These are phyloP conservation scores for Cheilosia impressa DNA, from an alignment of 2,888 invertebrate species.

Conservation along the genomic window DNA sequence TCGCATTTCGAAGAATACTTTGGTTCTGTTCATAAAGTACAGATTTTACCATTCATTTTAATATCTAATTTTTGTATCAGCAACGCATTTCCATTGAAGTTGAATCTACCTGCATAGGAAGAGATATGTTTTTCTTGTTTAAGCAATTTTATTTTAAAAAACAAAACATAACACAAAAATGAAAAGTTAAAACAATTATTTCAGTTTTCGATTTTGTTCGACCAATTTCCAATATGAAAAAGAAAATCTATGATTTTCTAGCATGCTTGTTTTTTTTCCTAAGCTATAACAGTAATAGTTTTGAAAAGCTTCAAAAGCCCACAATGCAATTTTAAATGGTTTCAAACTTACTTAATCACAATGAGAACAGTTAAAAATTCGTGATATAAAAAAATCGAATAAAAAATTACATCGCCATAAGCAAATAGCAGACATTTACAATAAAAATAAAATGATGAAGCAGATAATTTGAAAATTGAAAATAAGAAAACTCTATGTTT, in stretches of 20 bases:
- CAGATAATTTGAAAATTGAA: conserved; percentile 56
- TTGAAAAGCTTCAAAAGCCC: conserved; percentile 59
- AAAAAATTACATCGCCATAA: conserved; percentile 51
- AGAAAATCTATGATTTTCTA: conserved; percentile 49
- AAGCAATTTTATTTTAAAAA: conserved; percentile 20
- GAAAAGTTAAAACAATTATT: conserved; percentile 38
- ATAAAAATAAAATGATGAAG: conserved; percentile 50
- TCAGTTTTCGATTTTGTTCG: conserved; percentile 18
- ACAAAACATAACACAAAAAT: conserved; percentile 64
- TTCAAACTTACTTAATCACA: conserved; percentile 18
- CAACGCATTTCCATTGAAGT: conserved; percentile 49
- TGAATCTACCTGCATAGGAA: conserved; percentile 44
- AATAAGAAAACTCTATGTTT: conserved; percentile 33
- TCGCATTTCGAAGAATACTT: neutral
- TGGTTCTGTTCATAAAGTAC: too few species aligned
- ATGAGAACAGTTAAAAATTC: conserved; percentile 40
- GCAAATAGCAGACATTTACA: conserved; percentile 55
- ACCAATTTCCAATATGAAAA: conserved; percentile 61
- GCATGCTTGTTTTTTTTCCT: conserved; percentile 60
- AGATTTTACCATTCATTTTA: too few species aligned
- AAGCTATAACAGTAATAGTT: conserved; percentile 16
- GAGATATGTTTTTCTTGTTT: conserved; percentile 4
- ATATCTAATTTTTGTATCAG: neutral
- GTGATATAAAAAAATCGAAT: neutral
- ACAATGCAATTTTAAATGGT: conserved; percentile 57